A percentile compares a stretch with the other conserved stretches of the same genome.
phyloP scores from a whole-genome alignment of 2,113 vertebrate genomes.

The Grammomys dolichurus region DNA sequence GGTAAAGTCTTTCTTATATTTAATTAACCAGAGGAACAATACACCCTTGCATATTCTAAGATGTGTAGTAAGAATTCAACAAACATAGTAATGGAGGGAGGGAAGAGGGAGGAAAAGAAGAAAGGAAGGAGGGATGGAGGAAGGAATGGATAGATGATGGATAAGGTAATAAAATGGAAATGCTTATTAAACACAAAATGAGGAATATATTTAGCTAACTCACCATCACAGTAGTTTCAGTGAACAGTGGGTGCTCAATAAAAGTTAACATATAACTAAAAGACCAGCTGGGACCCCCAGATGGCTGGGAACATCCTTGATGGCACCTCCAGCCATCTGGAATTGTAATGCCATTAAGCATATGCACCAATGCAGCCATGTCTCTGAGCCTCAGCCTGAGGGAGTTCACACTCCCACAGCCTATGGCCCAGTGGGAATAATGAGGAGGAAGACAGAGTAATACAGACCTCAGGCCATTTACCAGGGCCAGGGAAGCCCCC shows the following conservation, averaged over 20 bases:
- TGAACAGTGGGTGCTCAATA: neutral
- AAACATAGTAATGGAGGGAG: neutral
- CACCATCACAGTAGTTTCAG: neutral
- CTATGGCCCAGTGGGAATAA: neutral
- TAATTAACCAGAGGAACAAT: neutral
- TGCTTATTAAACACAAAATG: neutral
- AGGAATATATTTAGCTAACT: neutral
- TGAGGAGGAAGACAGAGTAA: neutral
- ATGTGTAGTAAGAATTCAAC: neutral
- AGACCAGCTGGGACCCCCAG: neutral
- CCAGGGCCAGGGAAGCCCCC: neutral
- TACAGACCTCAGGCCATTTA: neutral
- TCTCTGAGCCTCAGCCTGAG: neutral
- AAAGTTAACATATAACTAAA: slow-evolving; percentile 17
- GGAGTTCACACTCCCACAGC: neutral
- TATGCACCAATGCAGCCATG: neutral
- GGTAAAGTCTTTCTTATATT: neutral
- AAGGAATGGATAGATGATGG: neutral
- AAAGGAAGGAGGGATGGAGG: neutral
- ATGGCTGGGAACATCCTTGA: slow-evolving; percentile 19
- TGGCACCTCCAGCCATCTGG: neutral
- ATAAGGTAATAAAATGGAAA: neutral
- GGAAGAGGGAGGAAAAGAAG: too few relatives aligned
- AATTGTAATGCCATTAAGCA: neutral
- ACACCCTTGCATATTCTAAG: neutral